phyloP scores from a whole-genome alignment of 2,797 vertebrate species.

The Melanotaenia nigrans region DNA sequence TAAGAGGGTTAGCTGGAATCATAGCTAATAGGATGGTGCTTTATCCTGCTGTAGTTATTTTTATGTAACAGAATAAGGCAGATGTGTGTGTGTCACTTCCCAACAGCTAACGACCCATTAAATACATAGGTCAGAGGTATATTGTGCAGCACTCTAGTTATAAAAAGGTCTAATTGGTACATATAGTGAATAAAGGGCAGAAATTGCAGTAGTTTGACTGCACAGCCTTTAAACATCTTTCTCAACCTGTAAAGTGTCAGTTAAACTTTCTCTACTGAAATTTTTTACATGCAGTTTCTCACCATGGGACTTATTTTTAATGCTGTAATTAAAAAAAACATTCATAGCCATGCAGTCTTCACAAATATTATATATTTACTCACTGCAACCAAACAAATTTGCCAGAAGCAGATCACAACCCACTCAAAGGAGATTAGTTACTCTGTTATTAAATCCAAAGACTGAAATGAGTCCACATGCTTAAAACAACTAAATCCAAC shows the following conservation, averaged over 20 bases:
- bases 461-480: neutral
- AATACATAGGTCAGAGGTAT: neutral
- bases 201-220: constrained; percentile 11
- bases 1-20: constrained; percentile 42
- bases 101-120: constrained; percentile 11
- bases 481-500: neutral
- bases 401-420: constrained; percentile 15
- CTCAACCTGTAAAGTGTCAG: neutral
- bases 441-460: constrained; percentile 6
- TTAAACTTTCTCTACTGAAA: neutral
- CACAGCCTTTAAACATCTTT: constrained; percentile 8
- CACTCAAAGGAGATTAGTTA: constrained; percentile 19
- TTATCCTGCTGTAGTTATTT: constrained; percentile 41
- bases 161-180: constrained; percentile 10
- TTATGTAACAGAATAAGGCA: constrained; percentile 28
- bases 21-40: constrained; percentile 30
- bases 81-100: constrained; percentile 17
- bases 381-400: constrained; percentile 15
- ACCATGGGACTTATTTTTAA: neutral
- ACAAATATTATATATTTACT: constrained; percentile 23
- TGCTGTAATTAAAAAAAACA: neutral
- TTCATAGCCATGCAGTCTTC: constrained; percentile 16
- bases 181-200: constrained; percentile 5
- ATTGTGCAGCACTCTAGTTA: neutral
- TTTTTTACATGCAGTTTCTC: neutral